Evolutionary conservation across 23 tunicate species (phyloP).

Genomic region (Oikopleura albicans): DNA sequence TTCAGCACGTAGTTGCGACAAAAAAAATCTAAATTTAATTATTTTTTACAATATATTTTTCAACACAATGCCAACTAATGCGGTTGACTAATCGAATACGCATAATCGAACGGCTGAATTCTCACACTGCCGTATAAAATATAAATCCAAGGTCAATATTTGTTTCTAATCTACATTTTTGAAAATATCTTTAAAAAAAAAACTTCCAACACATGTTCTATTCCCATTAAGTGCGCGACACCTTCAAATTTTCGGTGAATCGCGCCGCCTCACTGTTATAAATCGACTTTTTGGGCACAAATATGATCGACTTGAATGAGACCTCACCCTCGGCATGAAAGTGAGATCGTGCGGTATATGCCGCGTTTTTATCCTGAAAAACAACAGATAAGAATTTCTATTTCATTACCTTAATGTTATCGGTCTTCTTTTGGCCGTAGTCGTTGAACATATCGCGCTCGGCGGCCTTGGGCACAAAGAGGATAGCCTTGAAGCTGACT

Average conservation of each 20-base stretch:
- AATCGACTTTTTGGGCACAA: conserved; percentile 54
- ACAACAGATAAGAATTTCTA: conserved; percentile 15
- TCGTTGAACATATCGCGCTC: conserved; percentile 73
- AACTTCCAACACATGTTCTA: too few species aligned
- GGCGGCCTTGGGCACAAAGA: conserved; percentile 55
- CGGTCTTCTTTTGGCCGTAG: conserved; percentile 79
- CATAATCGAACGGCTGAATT: too few species aligned
- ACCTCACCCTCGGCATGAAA: conserved; percentile 92
- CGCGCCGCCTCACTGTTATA: conserved; percentile 33
- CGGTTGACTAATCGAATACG: too few species aligned
- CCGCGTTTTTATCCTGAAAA: conserved; percentile 28
- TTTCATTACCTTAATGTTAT: conserved; percentile 79
- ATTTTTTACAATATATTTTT: too few species aligned
- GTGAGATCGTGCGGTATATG: conserved; percentile 44
- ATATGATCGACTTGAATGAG: conserved; percentile 61
- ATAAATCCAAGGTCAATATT: too few species aligned
- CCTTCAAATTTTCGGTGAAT: conserved; percentile 70
- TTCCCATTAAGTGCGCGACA: too few species aligned
- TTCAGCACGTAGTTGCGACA: too few species aligned
- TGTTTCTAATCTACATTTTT: too few species aligned
- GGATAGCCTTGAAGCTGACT: conserved; percentile 75
- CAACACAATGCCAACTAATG: too few species aligned
- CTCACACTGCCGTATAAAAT: too few species aligned
- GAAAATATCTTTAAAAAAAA: too few species aligned
- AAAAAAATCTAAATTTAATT: too few species aligned